Conservation (phyloP, 2,797 vertebrate species). For the Emys orbicularis region DNA sequence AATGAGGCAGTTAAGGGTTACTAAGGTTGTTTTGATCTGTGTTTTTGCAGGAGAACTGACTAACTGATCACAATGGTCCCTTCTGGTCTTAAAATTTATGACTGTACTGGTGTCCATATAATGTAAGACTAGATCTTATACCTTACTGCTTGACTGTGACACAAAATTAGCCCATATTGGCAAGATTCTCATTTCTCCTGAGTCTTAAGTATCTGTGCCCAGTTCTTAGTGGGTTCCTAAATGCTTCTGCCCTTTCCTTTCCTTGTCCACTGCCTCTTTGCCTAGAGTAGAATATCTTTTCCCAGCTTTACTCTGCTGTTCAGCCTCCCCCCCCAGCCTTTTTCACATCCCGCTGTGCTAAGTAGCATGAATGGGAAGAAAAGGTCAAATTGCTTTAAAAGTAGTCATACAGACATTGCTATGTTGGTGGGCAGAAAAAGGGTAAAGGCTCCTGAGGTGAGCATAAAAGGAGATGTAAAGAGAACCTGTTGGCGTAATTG, state of each 20-base stretch:
- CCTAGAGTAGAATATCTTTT: neutral
- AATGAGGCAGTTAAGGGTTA: neutral
- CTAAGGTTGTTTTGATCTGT: neutral
- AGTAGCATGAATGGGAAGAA: constrained; percentile 22
- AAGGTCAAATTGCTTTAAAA: constrained; percentile 41
- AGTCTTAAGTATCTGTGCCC: neutral
- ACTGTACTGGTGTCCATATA: neutral
- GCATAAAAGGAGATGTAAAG: constrained; percentile 48
- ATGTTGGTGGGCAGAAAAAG: constrained; percentile 20
- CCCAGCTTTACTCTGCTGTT: neutral
- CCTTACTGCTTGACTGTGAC: constrained; percentile 34
- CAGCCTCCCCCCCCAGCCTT: neutral
- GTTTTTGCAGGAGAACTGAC: constrained; percentile 11
- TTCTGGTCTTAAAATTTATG: neutral
- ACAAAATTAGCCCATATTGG: constrained; percentile 31
- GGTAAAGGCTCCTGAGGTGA: constrained; percentile 40
- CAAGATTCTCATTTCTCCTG: constrained; percentile 28
- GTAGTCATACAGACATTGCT: neutral
- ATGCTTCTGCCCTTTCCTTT: constrained; percentile 41
- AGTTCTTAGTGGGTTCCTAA: neutral
- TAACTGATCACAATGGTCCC: constrained; percentile 4
- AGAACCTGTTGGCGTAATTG: neutral
- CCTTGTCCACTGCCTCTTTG: neutral
- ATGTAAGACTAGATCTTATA: neutral
- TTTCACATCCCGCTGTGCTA: neutral